Evolutionary conservation across 2,797 vertebrate species (phyloP).

Genomic region (Chaunax sp.): DNA sequence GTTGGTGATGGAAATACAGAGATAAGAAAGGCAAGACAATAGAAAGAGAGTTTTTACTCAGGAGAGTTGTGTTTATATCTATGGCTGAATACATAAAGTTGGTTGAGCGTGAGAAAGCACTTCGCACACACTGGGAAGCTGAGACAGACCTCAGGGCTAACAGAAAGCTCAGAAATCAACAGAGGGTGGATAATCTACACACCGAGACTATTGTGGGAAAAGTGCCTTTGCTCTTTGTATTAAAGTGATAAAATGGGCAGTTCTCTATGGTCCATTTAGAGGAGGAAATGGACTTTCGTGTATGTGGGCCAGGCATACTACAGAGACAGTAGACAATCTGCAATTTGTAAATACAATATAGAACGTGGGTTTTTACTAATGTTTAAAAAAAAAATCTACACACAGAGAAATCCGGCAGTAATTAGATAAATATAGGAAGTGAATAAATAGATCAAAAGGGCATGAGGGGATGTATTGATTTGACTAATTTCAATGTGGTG

Average conservation of each 20-base stretch:
- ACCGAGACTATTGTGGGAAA: slow-evolving; percentile 76
- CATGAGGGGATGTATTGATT: slow-evolving; percentile 72
- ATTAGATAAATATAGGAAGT: slow-evolving; percentile 30
- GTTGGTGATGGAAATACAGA: slow-evolving; percentile 17
- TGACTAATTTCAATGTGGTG: slow-evolving; percentile 79
- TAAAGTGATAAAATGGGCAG: slow-evolving; percentile 66
- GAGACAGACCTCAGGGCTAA: slow-evolving; percentile 61
- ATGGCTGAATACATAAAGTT: slow-evolving; percentile 73
- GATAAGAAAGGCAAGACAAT: slow-evolving; percentile 44
- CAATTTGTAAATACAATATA: slow-evolving; percentile 27
- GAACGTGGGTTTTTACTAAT: too few relatives aligned
- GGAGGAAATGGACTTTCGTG: slow-evolving; percentile 44
- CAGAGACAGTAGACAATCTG: slow-evolving; percentile 11
- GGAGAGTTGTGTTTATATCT: slow-evolving; percentile 70
- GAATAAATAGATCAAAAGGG: slow-evolving; percentile 52
- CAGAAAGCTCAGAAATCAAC: slow-evolving; percentile 73
- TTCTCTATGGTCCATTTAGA: slow-evolving; percentile 68
- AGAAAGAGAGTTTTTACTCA: slow-evolving; percentile 50
- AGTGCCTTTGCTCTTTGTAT: slow-evolving; percentile 65
- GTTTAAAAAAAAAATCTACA: too few relatives aligned
- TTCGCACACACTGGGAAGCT: slow-evolving; percentile 65
- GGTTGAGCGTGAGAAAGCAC: slow-evolving; percentile 76
- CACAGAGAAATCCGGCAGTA: too few relatives aligned
- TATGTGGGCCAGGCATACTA: slow-evolving; percentile 26
- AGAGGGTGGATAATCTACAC: slow-evolving; percentile 78